Evolutionary conservation across 2,888 invertebrate genomes (phyloP).

Genomic region (Bombylius major): DNA sequence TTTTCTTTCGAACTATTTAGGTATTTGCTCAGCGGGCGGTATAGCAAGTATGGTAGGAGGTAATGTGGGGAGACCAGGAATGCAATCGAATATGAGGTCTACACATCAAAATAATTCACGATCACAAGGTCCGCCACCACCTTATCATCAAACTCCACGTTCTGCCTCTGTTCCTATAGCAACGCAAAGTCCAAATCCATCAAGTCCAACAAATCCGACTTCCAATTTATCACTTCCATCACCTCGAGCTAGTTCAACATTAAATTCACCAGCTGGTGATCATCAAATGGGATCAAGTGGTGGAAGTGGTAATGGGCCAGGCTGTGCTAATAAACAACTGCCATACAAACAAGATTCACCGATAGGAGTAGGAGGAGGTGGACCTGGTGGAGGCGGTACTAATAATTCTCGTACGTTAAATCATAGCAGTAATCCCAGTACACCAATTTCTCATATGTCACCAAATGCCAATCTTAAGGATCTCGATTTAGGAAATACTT

Average conservation of each 20-base stretch:
- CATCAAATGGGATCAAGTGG: slow-evolving; percentile 30
- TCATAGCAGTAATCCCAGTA: slow-evolving; percentile 55
- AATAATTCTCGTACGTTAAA: slow-evolving; percentile 32
- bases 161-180: slow-evolving; percentile 63
- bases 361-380: slow-evolving; percentile 15
- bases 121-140: slow-evolving; percentile 64
- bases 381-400: slow-evolving; percentile 18
- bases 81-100: slow-evolving; percentile 14
- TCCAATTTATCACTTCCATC: slow-evolving; percentile 62
- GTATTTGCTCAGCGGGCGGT: slow-evolving; percentile 1
- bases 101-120: slow-evolving; percentile 29
- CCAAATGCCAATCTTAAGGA: slow-evolving; percentile 40
- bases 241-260: slow-evolving; percentile 50
- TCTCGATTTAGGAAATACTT: slow-evolving; percentile 19
- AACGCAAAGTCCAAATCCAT: slow-evolving; percentile 59
- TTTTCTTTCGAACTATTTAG: background rate
- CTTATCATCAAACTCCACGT: slow-evolving; percentile 59
- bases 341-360: slow-evolving; percentile 51
- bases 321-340: slow-evolving; percentile 14
- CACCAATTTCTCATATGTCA: slow-evolving; percentile 51
- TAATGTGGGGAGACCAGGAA: slow-evolving; percentile 6
- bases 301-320: slow-evolving; percentile 8
- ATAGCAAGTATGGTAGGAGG: background rate
- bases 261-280: slow-evolving; percentile 56
- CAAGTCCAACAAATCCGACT: slow-evolving; percentile 58